Base-by-base conservation (phyloP, 1,140 invertebrate genomes). In the Drosophila orosa region DNA sequence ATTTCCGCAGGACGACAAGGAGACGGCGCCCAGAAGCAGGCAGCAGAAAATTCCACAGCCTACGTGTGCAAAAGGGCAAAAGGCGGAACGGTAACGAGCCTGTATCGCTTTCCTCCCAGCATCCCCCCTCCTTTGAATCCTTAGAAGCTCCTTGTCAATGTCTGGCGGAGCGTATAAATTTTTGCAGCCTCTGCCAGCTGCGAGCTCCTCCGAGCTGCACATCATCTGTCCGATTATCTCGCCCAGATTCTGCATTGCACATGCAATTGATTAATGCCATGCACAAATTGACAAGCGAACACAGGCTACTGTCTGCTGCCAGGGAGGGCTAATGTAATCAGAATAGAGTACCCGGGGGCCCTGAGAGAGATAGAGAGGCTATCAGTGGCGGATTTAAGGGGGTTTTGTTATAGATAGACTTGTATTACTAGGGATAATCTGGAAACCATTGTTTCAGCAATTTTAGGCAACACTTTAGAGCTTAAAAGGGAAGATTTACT, bases 81-180 rank as follows among this genome's bases (percentile, higher is more conserved):
- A 59, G 72, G 50, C 77, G 59, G 65, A 58, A 84, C 72, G 56
- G 59, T 68, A 65, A 80, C 73, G 57, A 74, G 73, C n/a, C 22
- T 61, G 44, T 29, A 58, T 67, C 63, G 33, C 33, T 65, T 31
- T 48, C 10, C 40, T 24, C 10, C n/a, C 17, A 25, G 2, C n/a
- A n/a, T n/a, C n/a, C n/a, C n/a, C n/a, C n/a, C n/a, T n/a, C n/a
- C n/a, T n/a, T n/a, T n/a, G n/a, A n/a, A n/a, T n/a, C n/a, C n/a
- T 12, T 40, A 8, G 44, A 54, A 45, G n/a, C 65, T n/a, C n/a
- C n/a, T 47, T 75, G 47, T 54, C 61, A 76, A 45, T 67, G 54
- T 59, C 74, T 76, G 47, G 15, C 60, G 25, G 15, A 58, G 59
- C 61, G 61, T 50, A 39, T 48, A 76, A 76, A 15, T 33, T 37